Percentiles rank a stretch among this genome's conserved stretches.
Evolutionary conservation across 2,888 invertebrate species (phyloP).

Genomic region (Tipula unca): DNA sequence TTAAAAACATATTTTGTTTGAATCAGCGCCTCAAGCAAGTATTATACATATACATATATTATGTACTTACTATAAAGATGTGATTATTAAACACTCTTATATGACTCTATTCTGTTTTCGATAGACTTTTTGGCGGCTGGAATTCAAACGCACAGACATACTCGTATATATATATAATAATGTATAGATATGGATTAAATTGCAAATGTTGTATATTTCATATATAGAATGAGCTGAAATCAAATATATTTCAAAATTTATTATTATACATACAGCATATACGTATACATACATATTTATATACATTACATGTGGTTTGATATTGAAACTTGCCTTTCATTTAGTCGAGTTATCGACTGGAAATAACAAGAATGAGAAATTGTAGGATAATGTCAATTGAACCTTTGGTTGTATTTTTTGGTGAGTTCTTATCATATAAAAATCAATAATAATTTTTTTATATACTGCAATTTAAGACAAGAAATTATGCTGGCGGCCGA

Average conservation of each 20-base stretch:
- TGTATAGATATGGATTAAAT: background rate
- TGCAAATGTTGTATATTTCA: background rate
- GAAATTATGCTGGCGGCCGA: too few species aligned
- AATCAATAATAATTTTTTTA: too few species aligned
- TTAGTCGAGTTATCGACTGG: background rate
- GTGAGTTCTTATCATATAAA: too few species aligned
- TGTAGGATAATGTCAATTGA: too few species aligned
- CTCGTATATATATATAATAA: background rate
- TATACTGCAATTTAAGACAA: too few species aligned
- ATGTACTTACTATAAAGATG: background rate
- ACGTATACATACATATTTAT: too few species aligned
- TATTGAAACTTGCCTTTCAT: background rate
- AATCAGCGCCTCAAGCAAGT: background rate
- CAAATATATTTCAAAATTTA: background rate
- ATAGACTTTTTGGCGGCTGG: background rate
- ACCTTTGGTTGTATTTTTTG: too few species aligned
- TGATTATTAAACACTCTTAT: background rate
- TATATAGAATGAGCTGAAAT: background rate
- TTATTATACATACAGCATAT: background rate
- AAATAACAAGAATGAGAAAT: too few species aligned
- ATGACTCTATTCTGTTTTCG: background rate
- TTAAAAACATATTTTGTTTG: background rate
- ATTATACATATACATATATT: background rate
- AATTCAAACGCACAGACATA: background rate
- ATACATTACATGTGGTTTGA: background rate